These are phyloP conservation scores for Andrena camellia DNA, from an alignment of 2,888 invertebrate species.

Conservation along the genomic window DNA sequence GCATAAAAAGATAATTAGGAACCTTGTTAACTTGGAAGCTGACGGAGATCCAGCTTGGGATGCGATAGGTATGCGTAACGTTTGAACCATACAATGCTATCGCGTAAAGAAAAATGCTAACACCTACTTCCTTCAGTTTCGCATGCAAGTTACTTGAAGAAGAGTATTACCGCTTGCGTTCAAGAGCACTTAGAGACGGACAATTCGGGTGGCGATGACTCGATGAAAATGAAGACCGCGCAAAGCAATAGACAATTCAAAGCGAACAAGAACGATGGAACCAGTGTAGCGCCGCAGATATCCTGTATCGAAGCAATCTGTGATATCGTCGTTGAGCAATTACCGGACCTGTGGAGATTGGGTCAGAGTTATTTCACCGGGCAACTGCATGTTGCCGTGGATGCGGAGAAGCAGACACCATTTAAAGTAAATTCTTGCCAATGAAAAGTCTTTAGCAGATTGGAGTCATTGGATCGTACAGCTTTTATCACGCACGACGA, in stretches of 20 bases:
- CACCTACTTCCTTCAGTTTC: conserved; percentile 74
- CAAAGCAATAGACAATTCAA: conserved; percentile 75
- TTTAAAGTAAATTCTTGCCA: conserved; percentile 88
- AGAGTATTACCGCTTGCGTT: conserved; percentile 78
- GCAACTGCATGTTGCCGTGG: conserved; percentile 91
- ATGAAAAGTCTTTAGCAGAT: background rate
- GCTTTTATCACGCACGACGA: background rate
- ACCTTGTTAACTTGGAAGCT: conserved; percentile 91
- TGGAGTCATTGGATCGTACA: background rate
- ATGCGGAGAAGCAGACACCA: conserved; percentile 90
- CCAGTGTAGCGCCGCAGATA: conserved; percentile 88
- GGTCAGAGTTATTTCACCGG: conserved; percentile 97
- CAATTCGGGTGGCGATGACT: conserved; percentile 73
- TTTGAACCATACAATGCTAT: background rate
- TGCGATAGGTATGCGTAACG: conserved; percentile 88
- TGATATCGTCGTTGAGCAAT: conserved; percentile 90
- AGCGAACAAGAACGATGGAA: conserved; percentile 80
- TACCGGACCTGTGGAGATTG: conserved; percentile 98
- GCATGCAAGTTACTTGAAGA: conserved; percentile 81
- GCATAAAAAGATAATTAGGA: conserved; percentile 96
- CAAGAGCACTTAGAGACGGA: conserved; percentile 79
- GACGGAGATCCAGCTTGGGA: conserved; percentile 98
- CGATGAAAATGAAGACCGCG: conserved; percentile 68
- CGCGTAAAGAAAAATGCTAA: background rate
- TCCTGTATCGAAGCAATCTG: conserved; percentile 93